Evolutionary conservation across 2,797 vertebrate genomes (phyloP), one percentile per base, ranked within the genome.

Genomic region (Capromys pilorides): DNA sequence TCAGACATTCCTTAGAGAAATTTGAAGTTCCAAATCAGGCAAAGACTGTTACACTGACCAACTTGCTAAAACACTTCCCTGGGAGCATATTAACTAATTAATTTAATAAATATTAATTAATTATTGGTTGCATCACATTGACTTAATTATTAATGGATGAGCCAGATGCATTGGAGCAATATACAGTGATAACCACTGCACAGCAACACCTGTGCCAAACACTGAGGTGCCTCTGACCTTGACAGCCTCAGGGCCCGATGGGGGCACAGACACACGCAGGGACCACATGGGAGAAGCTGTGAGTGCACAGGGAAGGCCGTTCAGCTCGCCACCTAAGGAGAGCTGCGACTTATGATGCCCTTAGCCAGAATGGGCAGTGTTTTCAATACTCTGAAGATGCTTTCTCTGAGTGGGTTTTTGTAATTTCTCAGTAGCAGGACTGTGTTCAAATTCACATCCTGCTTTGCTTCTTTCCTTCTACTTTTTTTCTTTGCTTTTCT

Each of bases 1-100:
- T 94, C 54, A 93, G 64, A 73, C 51, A 36, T 90, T 67, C 61
- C 28, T 80, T 71, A 57, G 67, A 93, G 88, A 95, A 97, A 94
- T 26, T 86, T 92, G 93, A 83, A 93, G 39, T 64, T 39, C 22
- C 80, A 86, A 87, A 82, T 78, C 96, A 91, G 88, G 16, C 92
- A 94, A 78, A 33, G 59, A 61, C 82, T 61, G 54, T 45, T 7
- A 77, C n/a, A 24, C 33, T 77, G 81, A 75, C 88, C n/a, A 90
- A 39, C 33, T 61, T 54, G 64, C 28, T 86, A 51, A 64, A 64
- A 62, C 71, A 67, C 41, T 19, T 28, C 33, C 67, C 14, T 67
- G 75, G 1, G 33, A 67, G 28, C 49, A 73, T 54, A 51, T 39
- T 80, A 77, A 69, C 79, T 62, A 85, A 75, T 94, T 69, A 91